Evolutionary conservation across 2,797 vertebrate genomes (phyloP), one percentile per base, ranked within the genome.

Genomic region (Austrolebias charrua): DNA sequence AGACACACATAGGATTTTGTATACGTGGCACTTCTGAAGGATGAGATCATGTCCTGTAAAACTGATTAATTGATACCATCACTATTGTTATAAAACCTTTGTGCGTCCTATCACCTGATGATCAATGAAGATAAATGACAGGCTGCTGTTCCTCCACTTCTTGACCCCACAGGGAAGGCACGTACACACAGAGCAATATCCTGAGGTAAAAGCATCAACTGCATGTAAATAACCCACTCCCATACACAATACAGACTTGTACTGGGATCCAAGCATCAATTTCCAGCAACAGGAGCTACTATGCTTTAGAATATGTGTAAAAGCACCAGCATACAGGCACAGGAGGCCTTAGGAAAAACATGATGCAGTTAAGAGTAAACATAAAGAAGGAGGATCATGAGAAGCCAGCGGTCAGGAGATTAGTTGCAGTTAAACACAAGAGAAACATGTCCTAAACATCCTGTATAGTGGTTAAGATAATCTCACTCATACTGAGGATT

Each of bases 21-120:
- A 70, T 54, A 57, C 16, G 60, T 61, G 58, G 54, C 62, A 59
- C 49, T 35, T 66, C 52, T 45, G 52, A 55, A 43, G 68, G 64
- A 71, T 62, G 66, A 62, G 68, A 72, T 78, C 45, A 67, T 56
- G 16, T 56, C 57, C 45, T 40, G 58, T 63, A 81, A 79, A 78
- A 70, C 75, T 83, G 84, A 89, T 89, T 89, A 83, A 86, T 80
- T 85, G 85, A 90, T 88, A 87, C 16, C 75, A 88, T 87, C 83
- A 46, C 45, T 61, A 55, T 63, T 86, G 76, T 83, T 84, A 75
- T 69, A 63, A 81, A 77, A 73, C 69, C 59, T 83, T 75, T 85
- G 79, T 83, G 76, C 14, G 2, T 75, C 66, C 57, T 81, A 35
- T 86, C 83, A 69, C 61, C 66, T 61, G 84, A 85, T 85, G 71